Conservation (phyloP, 1,140 invertebrate genomes). For the Spodoptera frugiperda region DNA sequence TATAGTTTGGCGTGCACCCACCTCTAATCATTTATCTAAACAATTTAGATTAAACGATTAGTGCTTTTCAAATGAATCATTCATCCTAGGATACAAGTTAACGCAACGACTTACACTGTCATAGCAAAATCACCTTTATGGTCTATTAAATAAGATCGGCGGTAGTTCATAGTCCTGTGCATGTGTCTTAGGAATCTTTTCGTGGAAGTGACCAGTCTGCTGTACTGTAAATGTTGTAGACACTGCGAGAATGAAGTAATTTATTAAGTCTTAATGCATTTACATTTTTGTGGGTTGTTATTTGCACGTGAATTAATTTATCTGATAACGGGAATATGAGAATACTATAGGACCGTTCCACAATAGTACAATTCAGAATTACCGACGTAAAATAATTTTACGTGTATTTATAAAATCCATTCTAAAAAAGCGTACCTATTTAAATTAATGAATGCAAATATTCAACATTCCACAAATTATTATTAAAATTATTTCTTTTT, state of each 20-base stretch:
- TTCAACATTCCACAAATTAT: too few relatives aligned
- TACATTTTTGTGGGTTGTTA: constrained; percentile 6
- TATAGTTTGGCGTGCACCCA: neutral
- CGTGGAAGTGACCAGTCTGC: constrained; percentile 10
- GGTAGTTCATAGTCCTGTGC: too few relatives aligned
- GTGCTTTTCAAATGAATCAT: constrained; percentile 35
- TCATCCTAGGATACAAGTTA: constrained; percentile 22
- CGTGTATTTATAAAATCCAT: too few relatives aligned
- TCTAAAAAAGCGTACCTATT: too few relatives aligned
- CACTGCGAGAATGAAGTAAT: constrained; percentile 17
- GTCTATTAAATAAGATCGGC: too few relatives aligned
- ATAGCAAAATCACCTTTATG: too few relatives aligned
- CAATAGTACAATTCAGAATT: too few relatives aligned
- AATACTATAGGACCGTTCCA: too few relatives aligned
- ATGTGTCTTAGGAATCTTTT: constrained; percentile 1
- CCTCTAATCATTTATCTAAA: neutral
- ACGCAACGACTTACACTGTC: neutral
- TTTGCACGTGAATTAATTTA: neutral
- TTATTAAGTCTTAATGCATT: constrained; percentile 11
- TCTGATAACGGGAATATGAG: neutral
- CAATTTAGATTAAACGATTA: constrained; percentile 24
- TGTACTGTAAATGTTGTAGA: constrained; percentile 4
- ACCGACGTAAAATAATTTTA: too few relatives aligned
- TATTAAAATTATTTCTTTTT: too few relatives aligned
- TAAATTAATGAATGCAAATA: too few relatives aligned